A percentile compares a stretch with the other conserved stretches of the same genome.
phyloP scores from a whole-genome alignment of 2,113 vertebrate species.

The Phalacrocorax carbo region DNA sequence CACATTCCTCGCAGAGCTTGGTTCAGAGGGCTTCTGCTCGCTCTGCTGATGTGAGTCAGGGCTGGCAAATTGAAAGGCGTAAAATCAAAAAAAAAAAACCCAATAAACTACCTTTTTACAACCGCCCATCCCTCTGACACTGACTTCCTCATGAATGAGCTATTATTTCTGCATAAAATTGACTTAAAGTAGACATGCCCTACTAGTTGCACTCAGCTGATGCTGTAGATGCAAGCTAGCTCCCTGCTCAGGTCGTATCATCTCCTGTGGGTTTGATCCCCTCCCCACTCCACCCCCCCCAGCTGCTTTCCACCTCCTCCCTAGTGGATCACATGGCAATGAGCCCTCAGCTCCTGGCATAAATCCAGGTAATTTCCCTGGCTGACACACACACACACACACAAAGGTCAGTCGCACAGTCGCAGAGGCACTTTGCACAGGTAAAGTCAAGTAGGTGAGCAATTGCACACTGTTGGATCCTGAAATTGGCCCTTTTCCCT shows the following conservation, averaged over 20 bases:
- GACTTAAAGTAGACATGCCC: background rate
- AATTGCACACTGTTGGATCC: background rate
- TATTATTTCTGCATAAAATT: background rate
- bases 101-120: background rate
- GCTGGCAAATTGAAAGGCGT: background rate
- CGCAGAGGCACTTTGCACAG: background rate
- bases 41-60: background rate
- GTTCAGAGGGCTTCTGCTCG: background rate
- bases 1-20: background rate
- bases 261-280: background rate
- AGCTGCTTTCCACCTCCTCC: background rate
- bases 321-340: background rate
- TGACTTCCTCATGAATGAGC: background rate
- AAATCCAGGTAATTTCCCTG: constrained; percentile 34
- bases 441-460: background rate
- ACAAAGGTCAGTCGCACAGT: background rate
- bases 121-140: background rate
- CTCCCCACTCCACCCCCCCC: too few relatives aligned
- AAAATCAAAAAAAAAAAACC: background rate
- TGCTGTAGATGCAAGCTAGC: background rate
- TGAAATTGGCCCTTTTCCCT: background rate
- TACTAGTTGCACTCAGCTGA: background rate
- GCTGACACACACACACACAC: background rate
- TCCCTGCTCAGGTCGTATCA: background rate
- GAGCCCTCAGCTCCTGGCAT: background rate